A percentile compares a stretch with the other conserved stretches of the same genome.
phyloP scores from a whole-genome alignment of 1,140 invertebrate genomes.

The Diorhabda carinulata region DNA sequence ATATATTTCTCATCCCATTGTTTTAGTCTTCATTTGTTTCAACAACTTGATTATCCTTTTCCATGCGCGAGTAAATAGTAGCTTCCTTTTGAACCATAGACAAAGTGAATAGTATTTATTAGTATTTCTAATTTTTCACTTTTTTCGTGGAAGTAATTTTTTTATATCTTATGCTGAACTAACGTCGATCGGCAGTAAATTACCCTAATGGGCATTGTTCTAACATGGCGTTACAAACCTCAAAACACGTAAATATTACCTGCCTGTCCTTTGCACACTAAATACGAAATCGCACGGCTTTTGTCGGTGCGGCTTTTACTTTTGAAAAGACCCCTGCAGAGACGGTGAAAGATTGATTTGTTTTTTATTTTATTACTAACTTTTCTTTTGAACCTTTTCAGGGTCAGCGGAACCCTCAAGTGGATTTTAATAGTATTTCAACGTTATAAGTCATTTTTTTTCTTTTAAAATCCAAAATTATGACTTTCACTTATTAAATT shows the following conservation, averaged over 20 bases:
- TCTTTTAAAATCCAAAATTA: too few species aligned
- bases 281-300: constrained; percentile 42
- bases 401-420: not conserved
- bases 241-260: constrained; percentile 18
- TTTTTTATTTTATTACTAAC: constrained; percentile 33
- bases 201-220: constrained; percentile 20
- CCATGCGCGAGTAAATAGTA: too few species aligned
- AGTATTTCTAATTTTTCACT: too few species aligned
- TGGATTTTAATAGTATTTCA: not conserved
- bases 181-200: not conserved
- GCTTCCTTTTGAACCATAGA: too few species aligned
- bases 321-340: constrained; percentile 29
- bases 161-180: not conserved
- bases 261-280: constrained; percentile 32
- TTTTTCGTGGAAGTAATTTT: not conserved
- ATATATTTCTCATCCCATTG: too few species aligned
- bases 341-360: constrained; percentile 43
- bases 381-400: not conserved
- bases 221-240: constrained; percentile 17
- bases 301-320: constrained; percentile 33
- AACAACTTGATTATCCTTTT: too few species aligned
- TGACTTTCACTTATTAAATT: too few species aligned
- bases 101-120: too few species aligned
- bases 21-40: too few species aligned
- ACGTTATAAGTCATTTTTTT: too few species aligned